These are phyloP conservation scores for Aphelocoma californica DNA, from an alignment of 2,797 vertebrate genomes.

Conservation along the genomic window DNA sequence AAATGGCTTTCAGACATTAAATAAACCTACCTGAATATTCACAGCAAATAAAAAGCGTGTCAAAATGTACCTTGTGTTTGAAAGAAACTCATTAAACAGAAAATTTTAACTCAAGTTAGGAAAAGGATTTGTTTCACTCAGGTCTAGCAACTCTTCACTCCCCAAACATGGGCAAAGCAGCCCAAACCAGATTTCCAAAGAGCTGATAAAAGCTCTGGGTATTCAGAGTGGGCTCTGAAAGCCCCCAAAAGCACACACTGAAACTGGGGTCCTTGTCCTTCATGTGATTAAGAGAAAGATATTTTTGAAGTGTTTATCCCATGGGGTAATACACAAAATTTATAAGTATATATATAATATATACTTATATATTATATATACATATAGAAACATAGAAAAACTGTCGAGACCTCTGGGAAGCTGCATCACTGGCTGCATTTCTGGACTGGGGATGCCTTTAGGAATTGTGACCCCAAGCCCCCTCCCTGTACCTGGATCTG, in stretches of 20 bases:
- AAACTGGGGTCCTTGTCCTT: background rate
- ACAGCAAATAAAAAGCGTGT: background rate
- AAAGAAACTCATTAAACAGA: background rate
- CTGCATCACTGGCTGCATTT: background rate
- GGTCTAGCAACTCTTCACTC: background rate
- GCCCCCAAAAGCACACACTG: background rate
- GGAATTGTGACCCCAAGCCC: background rate
- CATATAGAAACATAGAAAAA: background rate
- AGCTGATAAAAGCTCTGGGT: background rate
- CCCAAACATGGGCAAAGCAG: background rate
- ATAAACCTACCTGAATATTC: background rate
- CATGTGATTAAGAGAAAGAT: background rate
- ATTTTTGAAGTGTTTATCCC: background rate
- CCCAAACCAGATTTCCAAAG: background rate
- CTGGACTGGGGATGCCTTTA: background rate
- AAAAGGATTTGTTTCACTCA: background rate
- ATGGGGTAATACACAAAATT: background rate
- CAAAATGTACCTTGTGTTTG: background rate
- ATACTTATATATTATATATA: background rate
- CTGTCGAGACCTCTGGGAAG: fast-evolving
- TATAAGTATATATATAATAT: background rate
- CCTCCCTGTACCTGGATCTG: background rate
- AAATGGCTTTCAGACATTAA: background rate
- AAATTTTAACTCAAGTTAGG: background rate
- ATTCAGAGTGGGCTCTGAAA: background rate